Conservation (phyloP, 2,113 vertebrate species). For the Nesoenas mayeri region DNA sequence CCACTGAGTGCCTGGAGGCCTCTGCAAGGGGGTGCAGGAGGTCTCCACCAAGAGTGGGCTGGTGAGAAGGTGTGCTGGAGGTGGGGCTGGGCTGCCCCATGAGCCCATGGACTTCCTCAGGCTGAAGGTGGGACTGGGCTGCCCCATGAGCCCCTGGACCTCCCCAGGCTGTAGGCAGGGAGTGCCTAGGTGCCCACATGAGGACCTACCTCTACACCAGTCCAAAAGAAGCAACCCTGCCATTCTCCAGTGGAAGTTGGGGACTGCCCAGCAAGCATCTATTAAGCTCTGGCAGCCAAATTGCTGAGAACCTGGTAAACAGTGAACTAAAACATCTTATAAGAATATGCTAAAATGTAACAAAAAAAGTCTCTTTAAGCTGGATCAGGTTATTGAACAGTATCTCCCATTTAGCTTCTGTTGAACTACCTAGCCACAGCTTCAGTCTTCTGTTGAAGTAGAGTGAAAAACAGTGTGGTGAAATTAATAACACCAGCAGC, state of each 20-base stretch:
- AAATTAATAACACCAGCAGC: neutral
- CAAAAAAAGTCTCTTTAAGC: neutral
- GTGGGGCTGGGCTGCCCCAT: neutral
- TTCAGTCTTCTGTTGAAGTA: neutral
- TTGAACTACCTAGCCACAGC: neutral
- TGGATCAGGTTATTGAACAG: neutral
- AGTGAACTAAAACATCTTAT: neutral
- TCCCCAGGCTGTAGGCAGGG: too few species aligned
- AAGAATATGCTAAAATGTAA: neutral
- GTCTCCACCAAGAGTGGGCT: neutral
- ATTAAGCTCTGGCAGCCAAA: neutral
- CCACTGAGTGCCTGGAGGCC: neutral
- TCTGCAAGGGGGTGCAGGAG: neutral
- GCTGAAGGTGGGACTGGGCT: too few species aligned
- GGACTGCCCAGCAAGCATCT: neutral
- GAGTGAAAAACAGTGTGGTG: neutral
- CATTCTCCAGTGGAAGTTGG: neutral
- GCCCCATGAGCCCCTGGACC: neutral
- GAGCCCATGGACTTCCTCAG: neutral
- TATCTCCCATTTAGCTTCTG: neutral
- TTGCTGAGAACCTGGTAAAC: neutral
- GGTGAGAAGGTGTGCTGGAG: neutral
- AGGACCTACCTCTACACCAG: neutral
- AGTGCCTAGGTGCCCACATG: neutral
- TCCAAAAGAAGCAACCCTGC: neutral